Evolutionary conservation across 2,113 vertebrate genomes (phyloP).

Genomic region (Heterotis niloticus): DNA sequence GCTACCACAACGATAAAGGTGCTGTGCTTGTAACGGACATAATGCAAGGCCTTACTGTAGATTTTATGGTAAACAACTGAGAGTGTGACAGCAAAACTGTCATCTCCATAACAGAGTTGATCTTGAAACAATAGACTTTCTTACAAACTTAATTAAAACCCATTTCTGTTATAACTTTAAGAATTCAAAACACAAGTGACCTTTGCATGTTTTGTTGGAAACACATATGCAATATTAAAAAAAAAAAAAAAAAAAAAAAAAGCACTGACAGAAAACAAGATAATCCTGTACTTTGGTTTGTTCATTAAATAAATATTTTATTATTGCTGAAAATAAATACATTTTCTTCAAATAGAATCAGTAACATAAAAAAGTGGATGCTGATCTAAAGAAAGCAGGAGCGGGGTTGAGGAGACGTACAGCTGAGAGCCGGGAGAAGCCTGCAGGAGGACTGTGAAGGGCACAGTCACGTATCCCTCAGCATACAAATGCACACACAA

Average conservation of each 20-base stretch:
- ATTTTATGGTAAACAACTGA: too few species aligned
- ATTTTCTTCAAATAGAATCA: conserved; percentile 75
- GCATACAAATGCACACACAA: neutral
- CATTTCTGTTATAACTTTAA: too few species aligned
- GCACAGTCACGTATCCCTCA: neutral
- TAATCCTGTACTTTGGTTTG: neutral
- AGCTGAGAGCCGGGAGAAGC: neutral
- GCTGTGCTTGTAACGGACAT: too few species aligned
- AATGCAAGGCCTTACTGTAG: too few species aligned
- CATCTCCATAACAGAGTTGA: too few species aligned
- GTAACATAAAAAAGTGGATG: conserved; percentile 51
- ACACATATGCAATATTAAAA: neutral
- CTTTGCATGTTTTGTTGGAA: neutral
- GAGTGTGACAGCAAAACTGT: too few species aligned
- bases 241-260: neutral
- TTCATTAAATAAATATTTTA: conserved; percentile 78
- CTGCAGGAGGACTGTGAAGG: neutral
- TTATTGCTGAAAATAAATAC: conserved; percentile 70
- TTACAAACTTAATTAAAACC: too few species aligned
- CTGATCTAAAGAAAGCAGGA: conserved; percentile 16
- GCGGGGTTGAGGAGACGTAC: neutral
- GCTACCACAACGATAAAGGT: too few species aligned
- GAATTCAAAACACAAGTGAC: too few species aligned
- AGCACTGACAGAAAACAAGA: neutral
- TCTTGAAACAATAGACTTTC: too few species aligned